Evolutionary conservation across 1,140 invertebrate genomes (phyloP), one percentile per base, ranked within the genome.

Genomic region (Brachionus rubens): DNA sequence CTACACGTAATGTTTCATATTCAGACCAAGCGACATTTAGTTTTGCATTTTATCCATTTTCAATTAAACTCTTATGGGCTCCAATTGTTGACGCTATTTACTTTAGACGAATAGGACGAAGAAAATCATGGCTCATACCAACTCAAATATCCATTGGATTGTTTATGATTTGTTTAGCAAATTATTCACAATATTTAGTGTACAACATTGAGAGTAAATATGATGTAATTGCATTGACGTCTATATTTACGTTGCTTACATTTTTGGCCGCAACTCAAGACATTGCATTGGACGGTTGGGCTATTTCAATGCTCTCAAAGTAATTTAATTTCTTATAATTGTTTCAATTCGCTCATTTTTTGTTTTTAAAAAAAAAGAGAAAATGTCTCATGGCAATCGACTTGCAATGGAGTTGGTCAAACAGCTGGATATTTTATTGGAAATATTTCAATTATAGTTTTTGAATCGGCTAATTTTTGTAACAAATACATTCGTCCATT

Each of bases 361-460:
- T 7, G 28, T 47, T 33, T 43, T 47, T 59, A 3, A 4, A 1
- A 21, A 86, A 82, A 88, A 88, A 87, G 90, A 88, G 82, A 84
- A 59, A 99, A 99, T 87, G 94, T 99, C 36, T 94, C 93, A n/a
- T 95, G 98, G 86, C 96, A 96, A 7, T 98, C 95, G 10, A 98
- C 96, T 0, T 99, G 97, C 82, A 99, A 99, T 82, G 92, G 91
- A 80, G 94, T 99, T 9, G 97, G 97, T n/a, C 96, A 99, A 87
- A 99, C 96, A 0, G 91, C 93, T 75, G 97, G 97, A 1, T 97
- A 93, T 84, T 98, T 98, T 82, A 85, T 99, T 1, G 96, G 97
- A 41, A 98, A 98, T 86, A 93, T 98, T 4, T 86, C 98, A 12
- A 99, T 99, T 82, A 90, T 99, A 80, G 93, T 95, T 0, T 84